Base-by-base conservation (phyloP, 2,113 vertebrate species). In the Labeo catla region DNA sequence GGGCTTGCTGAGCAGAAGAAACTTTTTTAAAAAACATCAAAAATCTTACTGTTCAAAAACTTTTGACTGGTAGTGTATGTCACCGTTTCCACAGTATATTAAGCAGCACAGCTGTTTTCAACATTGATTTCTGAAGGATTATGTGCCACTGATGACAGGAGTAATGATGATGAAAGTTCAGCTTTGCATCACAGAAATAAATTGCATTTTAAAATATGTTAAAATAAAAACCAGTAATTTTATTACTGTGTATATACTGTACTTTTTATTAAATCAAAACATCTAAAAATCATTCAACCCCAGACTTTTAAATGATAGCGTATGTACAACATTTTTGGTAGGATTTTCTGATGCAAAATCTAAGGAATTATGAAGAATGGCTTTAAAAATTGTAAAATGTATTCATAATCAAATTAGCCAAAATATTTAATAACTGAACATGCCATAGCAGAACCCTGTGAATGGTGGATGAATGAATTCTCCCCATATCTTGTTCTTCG, bases 401-500 rank as follows among this genome's bases (percentile, higher is more conserved):
- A 39, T 10, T 76, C 23, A 76, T 34, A 16, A 50, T 36, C 76
- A 10, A 50, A 54, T 77, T 54, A 36, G 8, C 6, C 4, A 0
- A 16, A 54, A 36, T 77, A 77, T 76, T 50, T 15, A 76, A 50
- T 16, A 77, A 28, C 15, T 34, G 74, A 61, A 39, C 54, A 21
- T 43, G 77, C 52, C 61, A n/a, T 19, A n/a, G 54, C 19, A 11
- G 34, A 23, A 39, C 36, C 43, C 10, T 61, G 72, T 76, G 47
- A 76, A 19, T 10, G 73, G 8, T 47, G 54, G 54, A 59, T 45
- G 36, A 80, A 80, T 80, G 12, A 15, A 61, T 80, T 80, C 28
- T 57, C 36, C 6, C 2, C 36, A 36, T 16, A 54, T 77, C 49
- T 54, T 50, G 49, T 80, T 80, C 54, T 13, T 36, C 1, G 39